Base-by-base conservation (phyloP, 2,113 vertebrate genomes). In the Phoxinus phoxinus region DNA sequence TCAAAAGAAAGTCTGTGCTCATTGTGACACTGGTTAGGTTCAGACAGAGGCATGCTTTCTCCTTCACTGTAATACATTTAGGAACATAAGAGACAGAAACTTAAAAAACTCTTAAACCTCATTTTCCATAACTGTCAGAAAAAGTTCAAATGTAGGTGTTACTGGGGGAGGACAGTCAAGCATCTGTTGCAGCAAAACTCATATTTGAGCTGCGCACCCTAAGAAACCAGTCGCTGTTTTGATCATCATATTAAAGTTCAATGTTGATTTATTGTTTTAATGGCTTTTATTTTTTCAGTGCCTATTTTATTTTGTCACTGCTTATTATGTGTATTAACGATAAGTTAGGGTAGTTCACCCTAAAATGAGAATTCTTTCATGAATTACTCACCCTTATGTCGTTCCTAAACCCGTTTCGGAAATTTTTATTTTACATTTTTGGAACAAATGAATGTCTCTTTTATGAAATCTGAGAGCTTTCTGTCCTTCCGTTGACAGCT, bases 61-160 rank as follows among this genome's bases (percentile, higher is more conserved):
- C 12, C 12, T 48, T 46, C 71, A 74, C 41, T 74, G 11, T 48
- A 74, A 74, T 44, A 48, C 0, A 13, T 74, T 48, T 74, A 48
- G n/a, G 41, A 73, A n/a, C 6, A n/a, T 25, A 73, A 15, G 71
- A 44, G 23, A 46, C 11, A 73, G 12, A 74, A 48, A 48, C 41
- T 37, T 23, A 0, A 46, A 25, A 46, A n/a, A 72, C 10, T 6
- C 35, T 72, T 1, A 72, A 41, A 23, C 35, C n/a, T 41, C 1
- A 72, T 41, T 72, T 41, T 23, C 37, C 23, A n/a, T 44, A 69
- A 13, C 21, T 44, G 21, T 72, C 35, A 44, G 35, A 72, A 71
- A 67, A 12, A 72, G 11, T 44, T 44, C 37, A 73, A 73, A 44
- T 73, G 69, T 72, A n/a, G 11, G 69, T 72, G 69, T 72, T 12